phyloP scores from a whole-genome alignment of 2,113 vertebrate genomes.

The Sialia sialis region DNA sequence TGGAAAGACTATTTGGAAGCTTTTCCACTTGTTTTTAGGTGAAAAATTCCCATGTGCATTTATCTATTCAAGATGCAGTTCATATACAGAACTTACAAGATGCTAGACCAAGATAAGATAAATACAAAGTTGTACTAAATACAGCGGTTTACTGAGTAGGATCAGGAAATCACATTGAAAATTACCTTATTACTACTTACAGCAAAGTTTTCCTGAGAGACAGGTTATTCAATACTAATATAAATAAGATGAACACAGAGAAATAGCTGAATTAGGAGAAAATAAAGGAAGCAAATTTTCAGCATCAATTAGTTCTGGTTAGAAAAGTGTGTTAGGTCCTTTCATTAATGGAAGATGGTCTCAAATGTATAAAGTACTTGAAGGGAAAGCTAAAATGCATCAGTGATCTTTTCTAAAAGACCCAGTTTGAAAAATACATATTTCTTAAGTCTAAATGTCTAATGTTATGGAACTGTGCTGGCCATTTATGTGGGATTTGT shows the following conservation, averaged over 20 bases:
- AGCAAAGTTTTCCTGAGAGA: neutral
- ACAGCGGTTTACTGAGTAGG: neutral
- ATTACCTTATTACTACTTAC: neutral
- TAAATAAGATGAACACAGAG: neutral
- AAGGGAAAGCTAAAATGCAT: neutral
- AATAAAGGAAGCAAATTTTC: neutral
- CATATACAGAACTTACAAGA: neutral
- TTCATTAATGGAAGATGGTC: neutral
- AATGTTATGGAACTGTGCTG: neutral
- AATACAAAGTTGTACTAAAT: neutral
- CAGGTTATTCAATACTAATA: neutral
- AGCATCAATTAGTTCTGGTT: neutral
- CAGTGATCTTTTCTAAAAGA: neutral
- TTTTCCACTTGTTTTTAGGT: neutral
- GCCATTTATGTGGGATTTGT: neutral
- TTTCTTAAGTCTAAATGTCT: neutral
- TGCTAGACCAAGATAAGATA: neutral
- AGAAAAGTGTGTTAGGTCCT: neutral
- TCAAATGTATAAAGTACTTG: neutral
- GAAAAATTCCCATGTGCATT: neutral
- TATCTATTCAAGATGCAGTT: neutral
- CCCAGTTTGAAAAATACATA: accelerated
- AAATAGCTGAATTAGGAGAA: neutral
- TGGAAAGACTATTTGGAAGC: neutral
- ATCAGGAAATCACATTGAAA: neutral